Evolutionary conservation across 2,113 vertebrate genomes (phyloP), one percentile per base, ranked within the genome.

Genomic region (Myotis lucifugus): DNA sequence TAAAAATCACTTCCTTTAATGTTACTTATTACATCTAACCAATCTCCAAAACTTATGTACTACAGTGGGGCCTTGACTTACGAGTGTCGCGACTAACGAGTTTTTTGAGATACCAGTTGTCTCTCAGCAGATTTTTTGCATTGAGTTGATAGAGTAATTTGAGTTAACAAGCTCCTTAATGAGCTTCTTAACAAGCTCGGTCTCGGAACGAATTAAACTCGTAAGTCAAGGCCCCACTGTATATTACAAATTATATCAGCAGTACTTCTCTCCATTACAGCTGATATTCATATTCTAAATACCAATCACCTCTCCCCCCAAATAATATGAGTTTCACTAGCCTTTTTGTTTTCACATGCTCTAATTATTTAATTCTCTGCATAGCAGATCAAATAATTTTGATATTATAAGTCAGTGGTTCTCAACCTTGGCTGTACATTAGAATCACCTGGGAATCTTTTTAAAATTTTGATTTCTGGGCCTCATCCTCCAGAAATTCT

Each of bases 291-390:
- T 61, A 70, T 67, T 86, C n/a, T 1, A 61, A 78, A 15, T 23
- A 82, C 13, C 10, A 87, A 23, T n/a, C 32, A 42, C 14, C 23
- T 78, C 13, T 86, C 9, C 6, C 6, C 3, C 8, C 9, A 61
- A 46, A 74, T 79, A 3, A 59, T 32, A 34, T 32, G 13, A 1
- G 5, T 61, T 11, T 21, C 8, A 48, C 34, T 59, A 25, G 13
- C 32, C 3, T 14, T 59, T 66, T 50, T 73, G 5, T 83, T 85
- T 85, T 13, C 12, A 42, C 29, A 29, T 67, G 19, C 2, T n/a
- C 52, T 90, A 81, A 95, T 37, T 81, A 77, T 81, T 92, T 85
- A 56, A 67, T 78, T 72, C 18, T 92, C 37, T 84, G 6, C 6
- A 21, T 34, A 94, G 21, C 83, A 85, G 25, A 84, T 76, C 27